Evolutionary conservation across 2,113 vertebrate species (phyloP).

Genomic region (Gallinago paraguaiae): DNA sequence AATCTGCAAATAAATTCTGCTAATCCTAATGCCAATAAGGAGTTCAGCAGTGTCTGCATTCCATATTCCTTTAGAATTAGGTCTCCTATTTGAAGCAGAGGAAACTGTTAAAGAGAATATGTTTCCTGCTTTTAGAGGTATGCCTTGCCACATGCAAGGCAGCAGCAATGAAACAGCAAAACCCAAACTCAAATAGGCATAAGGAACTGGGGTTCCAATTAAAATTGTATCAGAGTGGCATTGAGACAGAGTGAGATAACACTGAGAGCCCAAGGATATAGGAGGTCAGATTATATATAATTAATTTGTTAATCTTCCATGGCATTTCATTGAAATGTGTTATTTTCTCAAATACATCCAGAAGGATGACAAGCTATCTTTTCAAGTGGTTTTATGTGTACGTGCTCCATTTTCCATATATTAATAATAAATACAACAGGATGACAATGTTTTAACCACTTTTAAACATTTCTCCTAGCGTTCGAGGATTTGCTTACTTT

Average conservation of each 20-base stretch:
- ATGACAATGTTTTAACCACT: not conserved
- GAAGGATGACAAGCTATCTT: not conserved
- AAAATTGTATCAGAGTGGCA: not conserved
- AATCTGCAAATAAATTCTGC: not conserved
- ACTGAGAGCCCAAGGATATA: not conserved
- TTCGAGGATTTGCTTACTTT: not conserved
- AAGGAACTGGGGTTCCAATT: not conserved
- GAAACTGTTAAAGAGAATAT: not conserved
- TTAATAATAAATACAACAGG: not conserved
- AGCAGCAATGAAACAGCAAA: not conserved
- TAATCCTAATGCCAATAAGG: not conserved
- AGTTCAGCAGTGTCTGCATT: not conserved
- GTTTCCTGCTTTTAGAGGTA: not conserved
- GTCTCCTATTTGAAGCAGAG: not conserved
- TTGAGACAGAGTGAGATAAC: not conserved
- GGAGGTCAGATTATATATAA: slow-evolving; percentile 25
- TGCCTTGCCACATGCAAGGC: not conserved
- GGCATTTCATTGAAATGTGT: not conserved
- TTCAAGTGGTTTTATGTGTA: not conserved
- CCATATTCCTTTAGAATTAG: not conserved
- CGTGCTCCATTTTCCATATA: not conserved
- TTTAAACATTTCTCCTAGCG: not conserved
- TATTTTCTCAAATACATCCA: slow-evolving; percentile 15
- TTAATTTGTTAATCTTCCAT: slow-evolving; percentile 33
- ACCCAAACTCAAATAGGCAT: not conserved